Base-by-base conservation (phyloP, 1,140 invertebrate species). In the Sycophila sp. region DNA sequence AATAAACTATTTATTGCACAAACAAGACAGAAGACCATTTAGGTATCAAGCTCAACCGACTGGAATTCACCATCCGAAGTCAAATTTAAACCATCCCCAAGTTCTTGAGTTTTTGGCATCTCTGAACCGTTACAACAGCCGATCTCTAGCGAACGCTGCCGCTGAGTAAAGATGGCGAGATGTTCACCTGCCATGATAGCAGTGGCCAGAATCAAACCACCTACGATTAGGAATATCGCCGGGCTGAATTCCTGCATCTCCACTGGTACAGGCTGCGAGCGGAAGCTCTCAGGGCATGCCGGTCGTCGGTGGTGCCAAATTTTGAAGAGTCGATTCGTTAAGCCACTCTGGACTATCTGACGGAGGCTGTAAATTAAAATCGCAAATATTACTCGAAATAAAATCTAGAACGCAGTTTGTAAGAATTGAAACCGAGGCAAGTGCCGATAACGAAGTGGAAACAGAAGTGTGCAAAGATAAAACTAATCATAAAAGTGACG, bases 171-270 rank as follows among this genome's bases (percentile, higher is more conserved):
- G 1, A 5, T 19, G 42, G 8, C 8, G n/a, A 47, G 3, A 7
- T 45, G 30, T n/a, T 53, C 45, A 6, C 8, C 30, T 3, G 17
- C 10, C 32, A 60, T 60, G 7, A 62, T 17, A 4, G 22, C 34
- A 0, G 8, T 26, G 2, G 56, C 56, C 10, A 51, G 15, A 10
- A 70, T 30, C 0, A 64, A 4, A 11, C 81, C 81, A 1, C 69
- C 32, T 0, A 62, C 8, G 5, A 83, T 64, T 10, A 83, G 42
- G 47, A 83, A 74, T n/a, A 80, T 47, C 36, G 78, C 77, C 8
- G 80, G 79, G 64, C 75, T 73, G 40, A 80, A 80, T 66, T 83
- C 81, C 24, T 69, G 30, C 22, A 83, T 19, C 30, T 75, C 70
- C 2, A 83, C 76, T 10, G 78, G 76, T 34, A 79, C 53, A n/a